Conservation (phyloP, 2,797 vertebrate genomes). For the Novumbra hubbsi region DNA sequence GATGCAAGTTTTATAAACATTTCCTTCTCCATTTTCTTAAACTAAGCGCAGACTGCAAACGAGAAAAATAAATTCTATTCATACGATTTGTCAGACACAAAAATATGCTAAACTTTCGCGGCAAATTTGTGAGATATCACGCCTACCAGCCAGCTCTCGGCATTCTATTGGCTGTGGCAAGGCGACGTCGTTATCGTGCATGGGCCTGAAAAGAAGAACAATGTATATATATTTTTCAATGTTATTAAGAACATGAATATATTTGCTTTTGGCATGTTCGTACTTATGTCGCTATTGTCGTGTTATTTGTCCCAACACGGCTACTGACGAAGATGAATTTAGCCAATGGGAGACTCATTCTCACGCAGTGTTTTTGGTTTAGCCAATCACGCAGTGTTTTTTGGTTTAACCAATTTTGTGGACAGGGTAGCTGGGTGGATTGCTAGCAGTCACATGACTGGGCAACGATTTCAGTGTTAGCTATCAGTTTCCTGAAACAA, state of each 20-base stretch:
- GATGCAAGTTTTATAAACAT: conserved; percentile 52
- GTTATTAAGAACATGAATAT: not conserved
- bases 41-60: not conserved
- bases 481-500: conserved; percentile 39
- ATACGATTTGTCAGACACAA: not conserved
- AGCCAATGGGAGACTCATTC: conserved; percentile 25
- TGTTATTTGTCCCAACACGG: not conserved
- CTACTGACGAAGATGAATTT: not conserved
- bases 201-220: not conserved
- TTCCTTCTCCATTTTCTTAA: conserved; percentile 55
- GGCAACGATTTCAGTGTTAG: conserved; percentile 29
- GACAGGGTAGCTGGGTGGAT: conserved; percentile 15
- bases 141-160: not conserved
- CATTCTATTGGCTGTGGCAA: conserved; percentile 8
- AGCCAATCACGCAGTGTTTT: not conserved
- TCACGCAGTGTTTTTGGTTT: not conserved
- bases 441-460: conserved; percentile 55
- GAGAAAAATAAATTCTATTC: not conserved
- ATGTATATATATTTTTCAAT: not conserved
- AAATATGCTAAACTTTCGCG: conserved; percentile 23
- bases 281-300: not conserved
- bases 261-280: not conserved
- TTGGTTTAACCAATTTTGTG: not conserved
- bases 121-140: conserved; percentile 35
- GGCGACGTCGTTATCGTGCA: not conserved